A percentile compares a stretch with the other conserved stretches of the same genome.
These are phyloP conservation scores for Neotoxoptera formosana DNA, from an alignment of 1,140 invertebrate species.

Conservation along the genomic window DNA sequence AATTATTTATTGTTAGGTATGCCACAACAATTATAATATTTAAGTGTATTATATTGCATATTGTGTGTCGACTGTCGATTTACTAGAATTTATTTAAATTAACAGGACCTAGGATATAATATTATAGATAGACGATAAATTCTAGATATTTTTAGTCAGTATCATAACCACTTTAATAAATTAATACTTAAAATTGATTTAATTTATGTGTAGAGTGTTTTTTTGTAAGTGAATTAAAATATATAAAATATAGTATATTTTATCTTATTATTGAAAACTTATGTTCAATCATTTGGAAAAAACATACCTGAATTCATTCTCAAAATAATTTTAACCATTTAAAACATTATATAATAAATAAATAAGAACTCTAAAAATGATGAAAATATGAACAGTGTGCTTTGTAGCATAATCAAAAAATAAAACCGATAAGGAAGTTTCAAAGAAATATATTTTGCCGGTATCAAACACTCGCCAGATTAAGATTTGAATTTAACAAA, in stretches of 20 bases:
- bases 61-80: neutral
- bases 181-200: neutral
- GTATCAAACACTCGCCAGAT: neutral
- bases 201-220: neutral
- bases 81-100: neutral
- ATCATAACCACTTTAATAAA: neutral
- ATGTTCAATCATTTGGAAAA: neutral
- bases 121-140: neutral
- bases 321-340: neutral
- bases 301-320: neutral
- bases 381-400: neutral
- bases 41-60: neutral
- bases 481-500: neutral
- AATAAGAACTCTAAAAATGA: neutral
- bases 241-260: neutral
- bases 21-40: neutral
- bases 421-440: neutral
- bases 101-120: neutral
- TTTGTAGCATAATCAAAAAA: neutral
- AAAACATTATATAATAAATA: neutral
- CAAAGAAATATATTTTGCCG: neutral
- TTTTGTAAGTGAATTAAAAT: neutral
- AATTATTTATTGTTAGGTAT: neutral
- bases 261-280: neutral
- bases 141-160: neutral